A percentile compares a stretch with the other conserved stretches of the same genome.
Evolutionary conservation across 2,113 vertebrate genomes (phyloP).

Genomic region (Chrysemys picta): DNA sequence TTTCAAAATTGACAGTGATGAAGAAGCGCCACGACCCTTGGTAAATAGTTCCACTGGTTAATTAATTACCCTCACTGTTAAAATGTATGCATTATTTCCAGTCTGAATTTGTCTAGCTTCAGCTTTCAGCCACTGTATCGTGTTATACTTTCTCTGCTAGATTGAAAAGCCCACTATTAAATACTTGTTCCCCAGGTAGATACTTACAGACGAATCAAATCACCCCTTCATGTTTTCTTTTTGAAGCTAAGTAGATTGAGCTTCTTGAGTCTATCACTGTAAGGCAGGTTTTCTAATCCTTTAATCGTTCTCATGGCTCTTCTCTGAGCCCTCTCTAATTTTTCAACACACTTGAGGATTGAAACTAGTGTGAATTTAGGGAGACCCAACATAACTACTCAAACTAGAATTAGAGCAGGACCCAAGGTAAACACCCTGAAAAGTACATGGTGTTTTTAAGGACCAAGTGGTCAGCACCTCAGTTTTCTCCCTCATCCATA

Average conservation of each 20-base stretch:
- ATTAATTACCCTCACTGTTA: not conserved
- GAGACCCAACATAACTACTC: not conserved
- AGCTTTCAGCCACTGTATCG: not conserved
- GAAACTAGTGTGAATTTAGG: not conserved
- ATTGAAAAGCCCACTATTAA: not conserved
- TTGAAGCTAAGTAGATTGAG: not conserved
- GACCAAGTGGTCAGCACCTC: not conserved
- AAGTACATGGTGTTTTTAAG: not conserved
- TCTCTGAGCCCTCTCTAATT: not conserved
- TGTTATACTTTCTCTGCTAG: not conserved
- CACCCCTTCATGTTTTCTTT: not conserved
- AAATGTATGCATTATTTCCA: too few relatives aligned
- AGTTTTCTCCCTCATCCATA: fast-evolving
- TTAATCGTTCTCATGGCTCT: not conserved
- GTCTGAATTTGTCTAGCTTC: too few relatives aligned
- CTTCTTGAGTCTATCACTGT: not conserved
- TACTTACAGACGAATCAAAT: not conserved
- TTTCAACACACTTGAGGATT: not conserved
- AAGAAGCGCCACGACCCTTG: not conserved
- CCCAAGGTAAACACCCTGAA: not conserved
- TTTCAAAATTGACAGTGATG: not conserved
- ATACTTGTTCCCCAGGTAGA: not conserved
- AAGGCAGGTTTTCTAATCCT: not conserved
- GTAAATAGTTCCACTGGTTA: not conserved
- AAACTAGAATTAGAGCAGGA: not conserved